These are phyloP conservation scores for Spilarctia lutea DNA, from an alignment of 2,888 invertebrate genomes.

Conservation along the genomic window DNA sequence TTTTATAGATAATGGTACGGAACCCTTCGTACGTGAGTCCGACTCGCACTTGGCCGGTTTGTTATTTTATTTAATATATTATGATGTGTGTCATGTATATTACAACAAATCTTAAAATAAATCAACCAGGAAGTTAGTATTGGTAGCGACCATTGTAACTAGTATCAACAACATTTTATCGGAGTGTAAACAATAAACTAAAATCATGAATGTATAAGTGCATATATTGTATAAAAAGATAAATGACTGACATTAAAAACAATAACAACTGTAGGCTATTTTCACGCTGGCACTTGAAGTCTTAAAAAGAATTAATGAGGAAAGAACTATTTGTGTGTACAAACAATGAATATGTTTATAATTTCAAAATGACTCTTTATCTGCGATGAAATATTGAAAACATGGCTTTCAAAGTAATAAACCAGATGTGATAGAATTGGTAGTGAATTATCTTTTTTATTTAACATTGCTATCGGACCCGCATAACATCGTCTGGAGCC, in stretches of 20 bases:
- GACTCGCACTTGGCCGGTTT: no score
- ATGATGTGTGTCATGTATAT: no score
- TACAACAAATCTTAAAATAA: not conserved
- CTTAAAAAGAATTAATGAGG: constrained; percentile 46
- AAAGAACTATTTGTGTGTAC: constrained; percentile 15
- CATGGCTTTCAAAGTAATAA: no score
- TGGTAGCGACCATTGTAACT: not conserved
- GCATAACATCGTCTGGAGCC: no score
- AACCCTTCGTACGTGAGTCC: no score
- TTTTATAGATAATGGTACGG: no score
- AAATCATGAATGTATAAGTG: constrained; percentile 10
- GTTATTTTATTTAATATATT: no score
- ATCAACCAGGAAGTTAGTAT: constrained; percentile 5
- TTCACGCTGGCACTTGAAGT: constrained; percentile 26
- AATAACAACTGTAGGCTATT: constrained; percentile 15
- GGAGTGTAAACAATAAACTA: constrained; percentile 19
- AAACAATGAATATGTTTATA: constrained; percentile 1
- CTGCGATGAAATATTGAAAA: not conserved
- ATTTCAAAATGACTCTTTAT: not conserved
- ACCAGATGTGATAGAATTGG: not conserved
- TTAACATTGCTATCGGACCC: not conserved
- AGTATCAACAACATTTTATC: constrained; percentile 16
- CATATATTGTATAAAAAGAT: constrained; percentile 17
- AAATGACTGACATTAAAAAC: constrained; percentile 17
- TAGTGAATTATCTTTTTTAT: not conserved